Percentiles rank a stretch among this genome's conserved stretches.
Evolutionary conservation across 2,797 vertebrate genomes (phyloP).

Genomic region (Sebastes nivosus): DNA sequence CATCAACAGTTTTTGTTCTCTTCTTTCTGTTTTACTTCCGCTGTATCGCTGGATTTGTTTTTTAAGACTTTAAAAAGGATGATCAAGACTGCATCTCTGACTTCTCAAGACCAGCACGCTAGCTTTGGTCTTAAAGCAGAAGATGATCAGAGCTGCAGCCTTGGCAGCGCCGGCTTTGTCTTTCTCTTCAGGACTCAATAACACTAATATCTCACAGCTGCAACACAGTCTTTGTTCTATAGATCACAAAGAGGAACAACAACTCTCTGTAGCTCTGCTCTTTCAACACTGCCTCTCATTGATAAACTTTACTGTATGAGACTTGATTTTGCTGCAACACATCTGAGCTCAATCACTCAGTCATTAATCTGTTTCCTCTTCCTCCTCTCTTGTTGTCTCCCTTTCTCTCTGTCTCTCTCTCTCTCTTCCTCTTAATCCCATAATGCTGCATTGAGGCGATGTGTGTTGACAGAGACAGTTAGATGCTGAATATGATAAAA

Average conservation of each 20-base stretch:
- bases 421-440: conserved; percentile 20
- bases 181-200: conserved; percentile 10
- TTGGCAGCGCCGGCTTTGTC: conserved; percentile 1
- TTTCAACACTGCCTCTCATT: neutral
- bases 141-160: conserved; percentile 25
- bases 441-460: conserved; percentile 12
- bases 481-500: conserved; percentile 19
- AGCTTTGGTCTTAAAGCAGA: conserved; percentile 6
- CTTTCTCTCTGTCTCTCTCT: neutral
- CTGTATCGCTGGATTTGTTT: neutral
- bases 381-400: neutral
- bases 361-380: conserved; percentile 4
- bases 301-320: neutral
- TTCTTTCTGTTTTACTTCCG: neutral
- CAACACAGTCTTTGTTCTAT: conserved; percentile 19
- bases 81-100: neutral
- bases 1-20: neutral
- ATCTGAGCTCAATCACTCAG: neutral
- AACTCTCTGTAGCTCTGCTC: neutral
- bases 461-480: conserved; percentile 26
- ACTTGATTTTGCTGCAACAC: neutral
- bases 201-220: neutral
- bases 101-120: neutral
- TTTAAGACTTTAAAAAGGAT: neutral
- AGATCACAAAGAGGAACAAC: neutral